Evolutionary conservation across 2,113 vertebrate genomes (phyloP).

Genomic region (Todiramphus chloris): DNA sequence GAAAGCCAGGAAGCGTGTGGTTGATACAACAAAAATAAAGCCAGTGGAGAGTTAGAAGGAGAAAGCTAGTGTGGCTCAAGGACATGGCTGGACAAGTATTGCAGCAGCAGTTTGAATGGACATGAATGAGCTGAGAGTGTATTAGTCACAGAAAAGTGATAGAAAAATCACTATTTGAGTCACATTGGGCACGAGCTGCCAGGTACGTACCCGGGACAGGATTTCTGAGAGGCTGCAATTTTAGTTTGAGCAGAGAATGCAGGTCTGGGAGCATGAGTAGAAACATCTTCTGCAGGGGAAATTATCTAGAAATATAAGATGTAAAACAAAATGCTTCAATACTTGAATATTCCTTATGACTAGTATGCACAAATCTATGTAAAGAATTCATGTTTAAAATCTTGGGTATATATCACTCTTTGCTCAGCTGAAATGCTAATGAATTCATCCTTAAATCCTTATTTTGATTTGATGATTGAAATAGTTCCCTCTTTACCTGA

Average conservation of each 20-base stretch:
- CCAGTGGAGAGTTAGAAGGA: not conserved
- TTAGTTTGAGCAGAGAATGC: not conserved
- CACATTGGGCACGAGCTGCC: not conserved
- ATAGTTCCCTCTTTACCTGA: conserved; percentile 26
- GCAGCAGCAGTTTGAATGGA: not conserved
- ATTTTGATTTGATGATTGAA: conserved; percentile 28
- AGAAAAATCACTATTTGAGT: not conserved
- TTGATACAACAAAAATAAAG: not conserved
- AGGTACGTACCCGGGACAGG: not conserved
- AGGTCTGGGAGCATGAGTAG: not conserved
- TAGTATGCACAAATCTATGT: not conserved
- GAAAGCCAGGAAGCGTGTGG: not conserved
- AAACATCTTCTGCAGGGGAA: not conserved
- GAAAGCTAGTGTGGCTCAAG: not conserved
- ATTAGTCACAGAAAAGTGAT: not conserved
- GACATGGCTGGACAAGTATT: not conserved
- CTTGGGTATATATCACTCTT: not conserved
- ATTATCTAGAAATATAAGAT: not conserved
- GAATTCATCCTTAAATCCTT: not conserved
- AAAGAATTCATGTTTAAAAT: not conserved
- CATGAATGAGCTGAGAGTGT: not conserved
- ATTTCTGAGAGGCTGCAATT: conserved; percentile 12
- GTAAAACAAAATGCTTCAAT: not conserved
- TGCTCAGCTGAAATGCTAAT: not conserved
- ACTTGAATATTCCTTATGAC: not conserved